A percentile compares a stretch with the other conserved stretches of the same genome.
Evolutionary conservation across 2,888 invertebrate genomes (phyloP).

Genomic region (Muscina levida): DNA sequence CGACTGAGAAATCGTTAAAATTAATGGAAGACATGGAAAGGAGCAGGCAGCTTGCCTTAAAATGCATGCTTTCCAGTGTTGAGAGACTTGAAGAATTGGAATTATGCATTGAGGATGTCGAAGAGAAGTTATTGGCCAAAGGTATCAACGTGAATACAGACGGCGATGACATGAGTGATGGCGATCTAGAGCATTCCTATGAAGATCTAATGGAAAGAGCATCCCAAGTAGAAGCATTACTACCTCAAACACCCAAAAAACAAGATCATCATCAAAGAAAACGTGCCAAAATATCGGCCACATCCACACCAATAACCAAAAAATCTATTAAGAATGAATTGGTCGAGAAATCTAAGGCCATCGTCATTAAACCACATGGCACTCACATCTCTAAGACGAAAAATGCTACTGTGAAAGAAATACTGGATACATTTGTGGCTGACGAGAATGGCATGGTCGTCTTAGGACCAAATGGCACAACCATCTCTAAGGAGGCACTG

Average conservation of each 20-base stretch:
- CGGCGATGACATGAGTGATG: too few species aligned
- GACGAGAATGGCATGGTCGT: conserved; percentile 65
- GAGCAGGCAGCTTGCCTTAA: conserved; percentile 68
- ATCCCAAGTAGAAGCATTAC: not conserved
- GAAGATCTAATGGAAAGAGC: conserved; percentile 3
- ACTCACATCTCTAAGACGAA: not conserved
- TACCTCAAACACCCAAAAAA: conserved; percentile 26
- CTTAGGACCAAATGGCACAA: conserved; percentile 79
- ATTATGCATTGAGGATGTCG: conserved; percentile 41
- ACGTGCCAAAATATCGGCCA: conserved; percentile 7
- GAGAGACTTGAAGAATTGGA: conserved; percentile 69
- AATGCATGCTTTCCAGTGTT: conserved; percentile 67
- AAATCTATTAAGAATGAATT: conserved; percentile 1
- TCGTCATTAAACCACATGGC: too few species aligned
- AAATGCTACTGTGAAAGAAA: too few species aligned
- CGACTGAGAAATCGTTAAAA: conserved; percentile 12
- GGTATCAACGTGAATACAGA: conserved; percentile 41
- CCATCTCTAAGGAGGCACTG: conserved; percentile 75
- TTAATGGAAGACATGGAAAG: conserved; percentile 69
- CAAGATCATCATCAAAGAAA: conserved; percentile 33
- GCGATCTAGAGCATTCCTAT: conserved; percentile 27
- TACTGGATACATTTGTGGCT: conserved; percentile 27
- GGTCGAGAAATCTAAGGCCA: too few species aligned
- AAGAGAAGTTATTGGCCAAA: conserved; percentile 28
- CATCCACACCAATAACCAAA: conserved; percentile 7